Evolutionary conservation across 2,113 vertebrate species (phyloP).

Genomic region (Mellivora capensis): DNA sequence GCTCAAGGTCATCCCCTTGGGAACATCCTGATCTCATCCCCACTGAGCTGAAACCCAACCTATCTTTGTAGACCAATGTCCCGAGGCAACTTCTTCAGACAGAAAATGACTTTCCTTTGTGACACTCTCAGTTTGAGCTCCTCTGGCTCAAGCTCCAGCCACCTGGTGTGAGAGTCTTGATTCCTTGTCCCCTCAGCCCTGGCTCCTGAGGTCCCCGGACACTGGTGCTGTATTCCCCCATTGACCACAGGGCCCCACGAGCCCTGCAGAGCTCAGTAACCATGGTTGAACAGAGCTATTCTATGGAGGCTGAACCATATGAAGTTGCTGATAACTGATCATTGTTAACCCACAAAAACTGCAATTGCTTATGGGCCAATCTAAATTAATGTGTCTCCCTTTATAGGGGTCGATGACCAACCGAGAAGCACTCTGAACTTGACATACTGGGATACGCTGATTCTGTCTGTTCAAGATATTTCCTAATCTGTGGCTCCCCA

Average conservation of each 20-base stretch:
- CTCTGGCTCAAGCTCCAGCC: too few species aligned
- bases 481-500: not conserved
- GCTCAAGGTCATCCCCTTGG: not conserved
- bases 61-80: not conserved
- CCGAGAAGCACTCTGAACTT: not conserved
- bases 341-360: not conserved
- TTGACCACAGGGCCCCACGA: not conserved
- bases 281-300: not conserved
- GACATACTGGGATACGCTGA: too few species aligned
- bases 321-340: not conserved
- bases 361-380: not conserved
- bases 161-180: not conserved
- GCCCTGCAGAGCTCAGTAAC: not conserved
- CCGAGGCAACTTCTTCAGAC: not conserved
- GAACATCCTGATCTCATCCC: not conserved
- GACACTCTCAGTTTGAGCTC: not conserved
- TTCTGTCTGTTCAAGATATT: not conserved
- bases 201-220: too few species aligned
- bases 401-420: not conserved
- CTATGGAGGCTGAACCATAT: not conserved
- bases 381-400: not conserved
- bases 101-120: not conserved
- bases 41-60: not conserved
- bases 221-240: accelerated
- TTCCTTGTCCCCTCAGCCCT: not conserved